Evolutionary conservation across 2,888 invertebrate genomes (phyloP).

Genomic region (Chrysotoxum bicinctum): DNA sequence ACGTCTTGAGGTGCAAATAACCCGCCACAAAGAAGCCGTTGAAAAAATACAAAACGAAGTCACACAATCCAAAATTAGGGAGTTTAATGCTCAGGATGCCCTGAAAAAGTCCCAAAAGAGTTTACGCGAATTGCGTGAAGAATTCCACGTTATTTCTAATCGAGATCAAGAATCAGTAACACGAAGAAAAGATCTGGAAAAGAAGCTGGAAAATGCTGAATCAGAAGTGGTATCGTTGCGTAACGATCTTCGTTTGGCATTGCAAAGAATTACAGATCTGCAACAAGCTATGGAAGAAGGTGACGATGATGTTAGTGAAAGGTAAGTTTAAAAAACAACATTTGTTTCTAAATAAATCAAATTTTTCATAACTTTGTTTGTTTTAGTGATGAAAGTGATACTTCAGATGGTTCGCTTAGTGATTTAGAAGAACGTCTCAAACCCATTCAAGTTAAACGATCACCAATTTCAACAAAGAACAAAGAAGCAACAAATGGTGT

Average conservation of each 20-base stretch:
- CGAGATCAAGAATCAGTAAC: conserved; percentile 89
- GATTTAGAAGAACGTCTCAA: conserved; percentile 80
- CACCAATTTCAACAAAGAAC: conserved; percentile 73
- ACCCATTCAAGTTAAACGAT: conserved; percentile 78
- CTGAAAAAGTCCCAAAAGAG: conserved; percentile 88
- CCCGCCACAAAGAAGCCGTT: conserved; percentile 87
- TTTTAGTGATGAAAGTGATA: conserved; percentile 73
- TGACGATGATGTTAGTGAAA: conserved; percentile 84
- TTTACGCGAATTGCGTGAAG: conserved; percentile 89
- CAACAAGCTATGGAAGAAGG: conserved; percentile 96
- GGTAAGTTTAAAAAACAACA: conserved; percentile 75
- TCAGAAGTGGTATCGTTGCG: conserved; percentile 87
- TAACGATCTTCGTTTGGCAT: conserved; percentile 92
- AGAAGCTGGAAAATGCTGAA: conserved; percentile 87
- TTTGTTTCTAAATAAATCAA: not conserved
- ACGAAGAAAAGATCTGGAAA: conserved; percentile 89
- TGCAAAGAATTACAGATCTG: conserved; percentile 94
- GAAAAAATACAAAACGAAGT: conserved; percentile 89
- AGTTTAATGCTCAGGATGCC: conserved; percentile 90
- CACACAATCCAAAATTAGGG: conserved; percentile 86
- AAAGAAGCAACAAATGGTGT: conserved; percentile 72
- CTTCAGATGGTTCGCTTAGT: conserved; percentile 78
- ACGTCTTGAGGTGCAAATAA: conserved; percentile 90
- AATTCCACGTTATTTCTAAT: conserved; percentile 86
- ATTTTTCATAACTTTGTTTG: not conserved